These are phyloP conservation scores for Hedya salicella DNA, from an alignment of 2,888 invertebrate species.

Conservation along the genomic window DNA sequence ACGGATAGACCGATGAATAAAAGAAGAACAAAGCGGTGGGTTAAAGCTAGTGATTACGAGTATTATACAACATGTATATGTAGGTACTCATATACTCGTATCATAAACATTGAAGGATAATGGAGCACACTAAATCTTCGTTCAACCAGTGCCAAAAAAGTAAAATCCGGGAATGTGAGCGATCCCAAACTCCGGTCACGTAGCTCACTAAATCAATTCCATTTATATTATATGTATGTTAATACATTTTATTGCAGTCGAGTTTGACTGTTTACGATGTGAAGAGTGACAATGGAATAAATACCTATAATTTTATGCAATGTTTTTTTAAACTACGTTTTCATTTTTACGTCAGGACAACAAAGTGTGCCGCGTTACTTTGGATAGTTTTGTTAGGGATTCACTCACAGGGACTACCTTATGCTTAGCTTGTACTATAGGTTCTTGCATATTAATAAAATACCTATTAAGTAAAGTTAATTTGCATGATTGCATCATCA, in stretches of 20 bases:
- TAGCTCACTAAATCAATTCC: constrained; percentile 42
- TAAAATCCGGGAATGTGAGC: constrained; percentile 34
- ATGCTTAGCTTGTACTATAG: no score
- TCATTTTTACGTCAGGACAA: neutral
- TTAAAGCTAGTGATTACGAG: neutral
- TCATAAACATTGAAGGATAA: constrained; percentile 23
- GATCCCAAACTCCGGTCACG: constrained; percentile 37
- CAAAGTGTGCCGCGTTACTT: neutral
- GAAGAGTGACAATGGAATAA: constrained; percentile 15
- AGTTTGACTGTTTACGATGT: constrained; percentile 22
- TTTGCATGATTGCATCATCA: no score
- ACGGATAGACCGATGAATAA: no score
- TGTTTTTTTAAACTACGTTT: neutral
- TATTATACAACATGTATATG: neutral
- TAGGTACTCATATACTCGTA: neutral
- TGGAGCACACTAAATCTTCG: constrained; percentile 40
- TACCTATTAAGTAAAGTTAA: no score
- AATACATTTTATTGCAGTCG: constrained; percentile 27
- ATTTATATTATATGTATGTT: constrained; percentile 40
- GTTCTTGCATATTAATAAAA: no score
- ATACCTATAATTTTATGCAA: neutral
- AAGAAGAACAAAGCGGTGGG: no score
- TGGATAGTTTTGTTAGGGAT: constrained; percentile 6
- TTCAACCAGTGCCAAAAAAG: constrained; percentile 36
- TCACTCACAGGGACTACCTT: neutral